Evolutionary conservation across 2,888 invertebrate species (phyloP).

Genomic region (Sinohyriopsis cumingii): DNA sequence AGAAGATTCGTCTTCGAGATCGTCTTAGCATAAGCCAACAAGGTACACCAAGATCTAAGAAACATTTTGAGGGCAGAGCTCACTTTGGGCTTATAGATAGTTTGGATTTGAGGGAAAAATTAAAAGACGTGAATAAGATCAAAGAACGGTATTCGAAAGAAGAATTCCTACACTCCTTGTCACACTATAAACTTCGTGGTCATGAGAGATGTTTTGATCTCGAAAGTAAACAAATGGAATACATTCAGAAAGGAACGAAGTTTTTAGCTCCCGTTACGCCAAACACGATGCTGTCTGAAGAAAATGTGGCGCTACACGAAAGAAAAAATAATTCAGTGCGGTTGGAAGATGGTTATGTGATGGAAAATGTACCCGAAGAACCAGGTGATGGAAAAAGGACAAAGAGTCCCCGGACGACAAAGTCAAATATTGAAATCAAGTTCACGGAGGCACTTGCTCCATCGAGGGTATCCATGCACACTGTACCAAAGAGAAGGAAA

Average conservation of each 20-base stretch:
- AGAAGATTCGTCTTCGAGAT: too few species aligned
- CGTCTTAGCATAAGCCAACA: too few species aligned
- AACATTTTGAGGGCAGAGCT: constrained; percentile 16
- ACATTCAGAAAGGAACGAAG: constrained; percentile 27
- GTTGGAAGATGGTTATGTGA: constrained; percentile 5
- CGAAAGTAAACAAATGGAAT: constrained; percentile 15
- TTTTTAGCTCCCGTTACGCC: constrained; percentile 12
- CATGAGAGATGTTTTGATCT: constrained; percentile 33
- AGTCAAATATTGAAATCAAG: too few species aligned
- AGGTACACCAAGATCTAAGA: too few species aligned
- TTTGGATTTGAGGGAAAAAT: constrained; percentile 32
- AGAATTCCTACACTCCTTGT: constrained; percentile 28
- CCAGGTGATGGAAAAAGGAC: constrained; percentile 19
- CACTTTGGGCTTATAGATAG: constrained; percentile 34
- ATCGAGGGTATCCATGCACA: too few species aligned
- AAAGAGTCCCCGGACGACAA: constrained; percentile 12
- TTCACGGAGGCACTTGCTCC: too few species aligned
- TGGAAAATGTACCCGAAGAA: background rate
- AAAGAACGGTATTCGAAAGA: constrained; percentile 37
- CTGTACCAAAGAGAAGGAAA: too few species aligned
- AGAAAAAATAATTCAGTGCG: constrained; percentile 15
- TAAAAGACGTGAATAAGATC: constrained; percentile 33
- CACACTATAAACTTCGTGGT: constrained; percentile 30
- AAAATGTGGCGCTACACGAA: constrained; percentile 16
- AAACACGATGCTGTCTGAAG: constrained; percentile 7